phyloP scores from a whole-genome alignment of 2,888 invertebrate genomes.

The Campopleginae sp. region DNA sequence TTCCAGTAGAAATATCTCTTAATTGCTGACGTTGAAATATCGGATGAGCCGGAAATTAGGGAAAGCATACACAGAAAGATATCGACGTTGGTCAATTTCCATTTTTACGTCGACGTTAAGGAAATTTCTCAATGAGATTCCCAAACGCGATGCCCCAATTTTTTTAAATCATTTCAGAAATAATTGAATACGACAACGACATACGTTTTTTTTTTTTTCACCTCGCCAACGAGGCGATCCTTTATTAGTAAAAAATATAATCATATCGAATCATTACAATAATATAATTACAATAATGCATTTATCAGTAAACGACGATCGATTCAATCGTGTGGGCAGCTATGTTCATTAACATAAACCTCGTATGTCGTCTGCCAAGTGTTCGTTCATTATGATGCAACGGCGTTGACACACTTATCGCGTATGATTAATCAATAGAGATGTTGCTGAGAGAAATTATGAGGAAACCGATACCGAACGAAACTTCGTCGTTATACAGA shows the following conservation, averaged over 20 bases:
- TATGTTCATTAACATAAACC: slow-evolving; percentile 68
- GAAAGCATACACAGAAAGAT: slow-evolving; percentile 16
- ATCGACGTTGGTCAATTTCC: slow-evolving; percentile 9
- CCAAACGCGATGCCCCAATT: background rate
- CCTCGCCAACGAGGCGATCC: slow-evolving; percentile 70
- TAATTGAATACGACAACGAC: background rate
- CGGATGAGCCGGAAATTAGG: slow-evolving; percentile 26
- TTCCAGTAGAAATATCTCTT: slow-evolving; percentile 43
- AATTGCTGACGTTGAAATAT: slow-evolving; percentile 63
- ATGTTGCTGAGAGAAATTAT: slow-evolving; percentile 12
- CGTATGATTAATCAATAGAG: slow-evolving; percentile 16
- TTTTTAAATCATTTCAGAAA: background rate
- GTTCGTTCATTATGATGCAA: slow-evolving; percentile 6
- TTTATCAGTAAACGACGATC: slow-evolving; percentile 66
- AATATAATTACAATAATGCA: slow-evolving; percentile 77
- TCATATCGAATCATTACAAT: slow-evolving; percentile 80
- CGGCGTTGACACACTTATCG: background rate
- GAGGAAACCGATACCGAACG: background rate
- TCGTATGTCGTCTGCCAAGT: background rate
- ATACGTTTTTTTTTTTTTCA: slow-evolving; percentile 38
- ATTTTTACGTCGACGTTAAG: background rate
- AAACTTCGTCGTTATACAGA: background rate
- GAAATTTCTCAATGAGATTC: background rate
- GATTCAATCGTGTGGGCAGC: slow-evolving; percentile 72
- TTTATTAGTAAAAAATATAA: slow-evolving; percentile 84